Conservation (phyloP, 2,797 vertebrate species). For the Hippoglossus hippoglossus region DNA sequence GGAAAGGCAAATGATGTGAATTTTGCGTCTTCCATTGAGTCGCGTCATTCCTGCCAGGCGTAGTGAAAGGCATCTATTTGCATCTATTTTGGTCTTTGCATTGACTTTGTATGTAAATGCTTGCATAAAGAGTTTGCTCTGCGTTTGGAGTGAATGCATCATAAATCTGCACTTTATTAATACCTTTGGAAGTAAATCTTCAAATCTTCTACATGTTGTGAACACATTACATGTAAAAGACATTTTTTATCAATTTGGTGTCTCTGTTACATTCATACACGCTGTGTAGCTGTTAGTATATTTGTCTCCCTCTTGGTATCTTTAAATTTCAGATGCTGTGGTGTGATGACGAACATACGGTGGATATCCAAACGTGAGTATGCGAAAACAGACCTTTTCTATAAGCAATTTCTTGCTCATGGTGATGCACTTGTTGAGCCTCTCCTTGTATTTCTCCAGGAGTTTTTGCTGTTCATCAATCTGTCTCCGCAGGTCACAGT, state of each 20-base stretch:
- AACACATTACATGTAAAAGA: not conserved
- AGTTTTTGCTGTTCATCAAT: conserved; percentile 99
- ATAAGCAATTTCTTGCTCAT: conserved; percentile 99
- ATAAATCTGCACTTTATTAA: not conserved
- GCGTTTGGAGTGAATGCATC: too few relatives aligned
- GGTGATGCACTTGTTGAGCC: conserved; percentile 98
- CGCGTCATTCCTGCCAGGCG: too few relatives aligned
- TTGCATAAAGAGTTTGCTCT: too few relatives aligned
- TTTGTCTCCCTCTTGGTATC: not conserved
- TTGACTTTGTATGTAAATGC: too few relatives aligned
- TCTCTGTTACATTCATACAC: not conserved
- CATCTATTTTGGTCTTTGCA: too few relatives aligned
- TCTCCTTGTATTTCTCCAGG: conserved; percentile 98
- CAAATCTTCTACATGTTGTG: not conserved
- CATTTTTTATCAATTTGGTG: not conserved
- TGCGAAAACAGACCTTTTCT: conserved; percentile 88
- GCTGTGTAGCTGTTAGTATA: not conserved
- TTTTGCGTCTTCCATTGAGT: too few relatives aligned
- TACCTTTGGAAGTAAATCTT: not conserved
- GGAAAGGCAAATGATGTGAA: too few relatives aligned
- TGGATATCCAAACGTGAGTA: not conserved
- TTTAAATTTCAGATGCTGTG: not conserved
- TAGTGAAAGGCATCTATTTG: too few relatives aligned
- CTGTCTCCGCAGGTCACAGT: conserved; percentile 98
- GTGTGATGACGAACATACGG: not conserved